Conservation (phyloP, 2,797 vertebrate genomes). For the Poecilia picta region DNA sequence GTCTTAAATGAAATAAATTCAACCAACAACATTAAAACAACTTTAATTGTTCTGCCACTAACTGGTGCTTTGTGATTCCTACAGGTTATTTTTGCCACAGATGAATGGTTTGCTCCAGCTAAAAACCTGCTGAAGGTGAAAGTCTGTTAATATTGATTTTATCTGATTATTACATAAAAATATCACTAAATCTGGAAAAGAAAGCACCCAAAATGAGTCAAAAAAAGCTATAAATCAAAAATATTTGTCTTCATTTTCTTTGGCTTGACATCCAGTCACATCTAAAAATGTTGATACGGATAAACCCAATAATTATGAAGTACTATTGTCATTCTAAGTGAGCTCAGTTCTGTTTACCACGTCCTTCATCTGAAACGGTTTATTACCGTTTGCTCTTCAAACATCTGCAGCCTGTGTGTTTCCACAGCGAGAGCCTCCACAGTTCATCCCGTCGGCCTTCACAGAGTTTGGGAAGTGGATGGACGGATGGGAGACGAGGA, state of each 20-base stretch:
- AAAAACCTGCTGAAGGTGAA: slow-evolving; percentile 81
- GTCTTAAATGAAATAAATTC: background rate
- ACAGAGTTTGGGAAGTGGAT: slow-evolving; percentile 85
- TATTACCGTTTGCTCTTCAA: background rate
- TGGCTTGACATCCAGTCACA: background rate
- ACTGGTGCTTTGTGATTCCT: background rate
- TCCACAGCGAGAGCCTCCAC: slow-evolving; percentile 73
- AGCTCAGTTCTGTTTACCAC: background rate
- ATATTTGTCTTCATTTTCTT: background rate
- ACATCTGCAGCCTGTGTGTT: background rate
- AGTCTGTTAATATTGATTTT: background rate
- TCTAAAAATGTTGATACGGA: background rate
- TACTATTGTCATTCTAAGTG: background rate
- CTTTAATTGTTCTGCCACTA: background rate
- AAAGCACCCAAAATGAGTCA: background rate
- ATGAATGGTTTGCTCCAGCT: slow-evolving; percentile 83
- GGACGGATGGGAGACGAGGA: slow-evolving; percentile 88
- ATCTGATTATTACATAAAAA: background rate
- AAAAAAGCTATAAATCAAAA: background rate
- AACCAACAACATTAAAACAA: background rate
- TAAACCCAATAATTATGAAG: background rate
- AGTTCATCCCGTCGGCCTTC: slow-evolving; percentile 76
- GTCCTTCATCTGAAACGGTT: background rate
- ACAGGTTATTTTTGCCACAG: slow-evolving; percentile 80
- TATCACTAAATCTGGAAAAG: background rate